A percentile compares a stretch with the other conserved stretches of the same genome.
Evolutionary conservation across 2,888 invertebrate genomes (phyloP).

Genomic region (Leptinotarsa tumamoca): DNA sequence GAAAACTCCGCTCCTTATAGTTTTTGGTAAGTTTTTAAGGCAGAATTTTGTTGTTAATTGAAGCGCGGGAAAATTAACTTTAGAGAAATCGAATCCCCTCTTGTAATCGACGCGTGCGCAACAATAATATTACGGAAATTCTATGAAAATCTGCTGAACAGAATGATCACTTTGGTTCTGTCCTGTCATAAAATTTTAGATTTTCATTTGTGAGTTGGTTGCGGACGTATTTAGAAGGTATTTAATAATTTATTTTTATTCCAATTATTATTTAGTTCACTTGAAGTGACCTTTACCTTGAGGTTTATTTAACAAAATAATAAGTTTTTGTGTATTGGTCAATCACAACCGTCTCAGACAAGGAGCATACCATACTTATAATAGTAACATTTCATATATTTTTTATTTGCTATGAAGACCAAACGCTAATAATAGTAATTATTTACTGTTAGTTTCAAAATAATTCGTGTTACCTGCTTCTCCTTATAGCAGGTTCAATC

Average conservation of each 20-base stretch:
- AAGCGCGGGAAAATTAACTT: slow-evolving; percentile 47
- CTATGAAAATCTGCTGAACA: slow-evolving; percentile 51
- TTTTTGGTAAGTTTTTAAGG: slow-evolving; percentile 24
- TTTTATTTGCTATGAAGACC: slow-evolving; percentile 33
- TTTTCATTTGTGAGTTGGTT: slow-evolving; percentile 47
- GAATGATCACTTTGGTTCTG: slow-evolving; percentile 50
- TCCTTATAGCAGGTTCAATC: slow-evolving; percentile 28
- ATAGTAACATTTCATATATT: slow-evolving; percentile 34
- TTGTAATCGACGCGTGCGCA: slow-evolving; percentile 53
- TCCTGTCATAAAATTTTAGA: slow-evolving; percentile 58
- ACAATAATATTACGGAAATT: slow-evolving; percentile 54
- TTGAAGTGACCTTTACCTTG: slow-evolving; percentile 33
- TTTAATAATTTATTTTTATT: slow-evolving; percentile 49
- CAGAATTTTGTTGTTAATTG: slow-evolving; percentile 32
- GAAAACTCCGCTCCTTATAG: not conserved
- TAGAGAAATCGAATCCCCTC: slow-evolving; percentile 46
- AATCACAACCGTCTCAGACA: slow-evolving; percentile 48
- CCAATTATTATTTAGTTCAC: slow-evolving; percentile 41
- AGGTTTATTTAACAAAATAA: slow-evolving; percentile 46
- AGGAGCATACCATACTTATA: slow-evolving; percentile 44
- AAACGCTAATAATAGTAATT: slow-evolving; percentile 22
- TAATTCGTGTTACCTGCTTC: slow-evolving; percentile 8
- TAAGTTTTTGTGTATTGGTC: slow-evolving; percentile 44
- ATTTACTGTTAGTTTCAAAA: slow-evolving; percentile 20
- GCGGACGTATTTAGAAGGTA: slow-evolving; percentile 50